Conservation (phyloP, 2,113 vertebrate species). For the Scortum barcoo region DNA sequence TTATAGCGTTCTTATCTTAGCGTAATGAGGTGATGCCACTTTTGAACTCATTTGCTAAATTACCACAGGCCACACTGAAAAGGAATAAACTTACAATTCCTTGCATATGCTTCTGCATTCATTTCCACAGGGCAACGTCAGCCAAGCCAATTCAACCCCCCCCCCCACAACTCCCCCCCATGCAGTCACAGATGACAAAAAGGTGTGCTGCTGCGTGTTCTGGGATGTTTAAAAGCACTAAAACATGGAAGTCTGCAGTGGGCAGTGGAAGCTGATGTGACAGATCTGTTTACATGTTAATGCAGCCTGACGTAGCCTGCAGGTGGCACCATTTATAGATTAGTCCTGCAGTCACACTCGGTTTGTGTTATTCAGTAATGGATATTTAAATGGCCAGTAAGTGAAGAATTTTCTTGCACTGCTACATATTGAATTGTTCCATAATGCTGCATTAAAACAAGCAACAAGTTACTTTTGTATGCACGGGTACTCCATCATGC, state of each 20-base stretch:
- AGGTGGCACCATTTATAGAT: slow-evolving; percentile 77
- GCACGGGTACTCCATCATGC: slow-evolving; percentile 3
- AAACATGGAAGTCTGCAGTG: slow-evolving; percentile 51
- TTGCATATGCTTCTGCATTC: slow-evolving; percentile 46
- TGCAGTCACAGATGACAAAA: slow-evolving; percentile 38
- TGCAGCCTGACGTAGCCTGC: slow-evolving; percentile 66
- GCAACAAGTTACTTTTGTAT: slow-evolving; percentile 45
- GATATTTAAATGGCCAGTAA: slow-evolving; percentile 50
- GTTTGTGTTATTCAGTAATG: slow-evolving; percentile 37
- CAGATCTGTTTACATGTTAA: slow-evolving; percentile 69
- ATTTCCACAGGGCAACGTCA: slow-evolving; percentile 29
- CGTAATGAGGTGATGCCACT: slow-evolving; percentile 76
- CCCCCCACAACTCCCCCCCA: no score
- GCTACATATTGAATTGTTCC: slow-evolving; percentile 15
- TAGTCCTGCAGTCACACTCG: slow-evolving; percentile 46
- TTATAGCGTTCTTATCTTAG: slow-evolving; percentile 78
- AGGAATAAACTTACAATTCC: slow-evolving; percentile 63
- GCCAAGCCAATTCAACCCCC: slow-evolving; percentile 11
- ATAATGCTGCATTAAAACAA: slow-evolving; percentile 22
- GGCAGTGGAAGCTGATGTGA: slow-evolving; percentile 60
- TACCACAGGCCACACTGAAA: slow-evolving; percentile 64
- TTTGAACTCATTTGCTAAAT: slow-evolving; percentile 76
- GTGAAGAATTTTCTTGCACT: slow-evolving; percentile 6
- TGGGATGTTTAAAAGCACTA: slow-evolving; percentile 33
- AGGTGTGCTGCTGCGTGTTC: slow-evolving; percentile 21